phyloP scores from a whole-genome alignment of 1,140 invertebrate species.

The Euura saliciscinereae region DNA sequence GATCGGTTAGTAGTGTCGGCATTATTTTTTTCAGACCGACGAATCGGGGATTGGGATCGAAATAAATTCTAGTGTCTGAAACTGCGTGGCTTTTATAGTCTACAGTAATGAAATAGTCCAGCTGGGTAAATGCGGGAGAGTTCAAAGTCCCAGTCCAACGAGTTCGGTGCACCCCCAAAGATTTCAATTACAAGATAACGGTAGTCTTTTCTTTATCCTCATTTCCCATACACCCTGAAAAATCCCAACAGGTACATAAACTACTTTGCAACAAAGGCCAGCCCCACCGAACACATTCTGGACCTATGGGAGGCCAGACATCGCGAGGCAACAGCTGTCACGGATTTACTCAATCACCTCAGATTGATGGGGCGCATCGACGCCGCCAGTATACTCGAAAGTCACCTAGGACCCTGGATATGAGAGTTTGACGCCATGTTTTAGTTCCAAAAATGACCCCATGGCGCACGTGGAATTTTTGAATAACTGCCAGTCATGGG shows the following conservation, averaged over 20 bases:
- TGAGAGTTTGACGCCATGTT: background rate
- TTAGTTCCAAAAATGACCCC: background rate
- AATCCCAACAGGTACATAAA: slow-evolving; percentile 75
- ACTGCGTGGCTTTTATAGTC: background rate
- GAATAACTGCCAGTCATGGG: no score
- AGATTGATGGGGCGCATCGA: slow-evolving; percentile 86
- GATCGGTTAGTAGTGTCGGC: slow-evolving; percentile 55
- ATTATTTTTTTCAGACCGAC: background rate
- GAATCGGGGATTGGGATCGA: background rate
- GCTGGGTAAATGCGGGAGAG: background rate
- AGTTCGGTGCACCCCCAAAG: background rate
- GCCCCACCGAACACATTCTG: slow-evolving; percentile 89
- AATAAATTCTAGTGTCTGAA: background rate
- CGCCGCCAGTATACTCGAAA: slow-evolving; percentile 81
- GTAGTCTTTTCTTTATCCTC: background rate
- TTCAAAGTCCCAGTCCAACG: background rate
- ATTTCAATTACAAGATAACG: background rate
- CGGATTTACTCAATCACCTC: slow-evolving; percentile 80
- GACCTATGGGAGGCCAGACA: slow-evolving; percentile 90
- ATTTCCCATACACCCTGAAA: background rate
- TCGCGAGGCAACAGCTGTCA: slow-evolving; percentile 78
- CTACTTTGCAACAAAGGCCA: slow-evolving; percentile 89
- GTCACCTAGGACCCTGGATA: slow-evolving; percentile 68
- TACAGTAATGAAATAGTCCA: background rate
- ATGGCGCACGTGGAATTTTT: background rate